Evolutionary conservation across 1,140 invertebrate genomes (phyloP).

Genomic region (Bombus picipes): DNA sequence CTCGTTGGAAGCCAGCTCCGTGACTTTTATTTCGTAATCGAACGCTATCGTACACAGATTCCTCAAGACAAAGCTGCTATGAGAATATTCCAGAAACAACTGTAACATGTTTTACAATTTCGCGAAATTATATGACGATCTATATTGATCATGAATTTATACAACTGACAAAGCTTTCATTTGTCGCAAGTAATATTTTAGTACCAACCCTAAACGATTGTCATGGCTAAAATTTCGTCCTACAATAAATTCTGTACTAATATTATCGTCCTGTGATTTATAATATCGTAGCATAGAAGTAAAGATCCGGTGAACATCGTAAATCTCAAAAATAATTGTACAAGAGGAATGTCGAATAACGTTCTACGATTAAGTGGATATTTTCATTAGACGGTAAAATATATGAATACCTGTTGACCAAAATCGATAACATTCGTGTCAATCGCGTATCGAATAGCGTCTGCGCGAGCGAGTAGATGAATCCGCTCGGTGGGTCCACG

Average conservation of each 20-base stretch:
- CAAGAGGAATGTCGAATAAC: neutral
- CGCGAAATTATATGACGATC: too few relatives aligned
- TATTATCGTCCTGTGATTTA: too few relatives aligned
- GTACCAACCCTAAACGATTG: too few relatives aligned
- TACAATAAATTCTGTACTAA: too few relatives aligned
- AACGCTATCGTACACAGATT: conserved; percentile 64
- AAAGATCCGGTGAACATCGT: neutral
- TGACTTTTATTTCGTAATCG: conserved; percentile 49
- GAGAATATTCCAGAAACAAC: conserved; percentile 60
- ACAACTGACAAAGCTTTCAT: neutral
- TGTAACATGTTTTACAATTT: conserved; percentile 31
- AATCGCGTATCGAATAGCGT: conserved; percentile 73
- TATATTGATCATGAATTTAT: neutral
- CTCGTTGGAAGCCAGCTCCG: neutral
- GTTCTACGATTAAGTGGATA: neutral
- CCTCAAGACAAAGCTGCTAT: conserved; percentile 28
- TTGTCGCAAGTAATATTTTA: too few relatives aligned
- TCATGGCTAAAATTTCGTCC: too few relatives aligned
- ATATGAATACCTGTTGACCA: conserved; percentile 73
- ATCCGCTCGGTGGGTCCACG: conserved; percentile 76
- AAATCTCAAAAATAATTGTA: neutral
- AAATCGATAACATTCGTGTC: conserved; percentile 75
- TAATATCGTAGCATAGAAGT: too few relatives aligned
- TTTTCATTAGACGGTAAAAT: neutral
- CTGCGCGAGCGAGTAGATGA: conserved; percentile 72